Percentiles rank a stretch among this genome's conserved stretches.
These are phyloP conservation scores for Melipona beecheii DNA, from an alignment of 2,888 invertebrate species.

Conservation along the genomic window DNA sequence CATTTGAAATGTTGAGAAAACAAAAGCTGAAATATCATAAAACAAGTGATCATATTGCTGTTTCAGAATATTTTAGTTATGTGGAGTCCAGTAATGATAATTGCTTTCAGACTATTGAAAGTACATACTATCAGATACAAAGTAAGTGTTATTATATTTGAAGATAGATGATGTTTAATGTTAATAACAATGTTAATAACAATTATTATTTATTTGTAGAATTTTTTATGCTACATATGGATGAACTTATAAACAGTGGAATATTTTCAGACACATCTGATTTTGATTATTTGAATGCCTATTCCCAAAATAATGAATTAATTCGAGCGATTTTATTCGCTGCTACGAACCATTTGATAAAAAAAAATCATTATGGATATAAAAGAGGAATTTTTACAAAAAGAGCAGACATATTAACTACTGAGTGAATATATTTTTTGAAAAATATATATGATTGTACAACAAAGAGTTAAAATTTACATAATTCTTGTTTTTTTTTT, in stretches of 20 bases:
- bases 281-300: neutral
- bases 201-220: slow-evolving; percentile 82
- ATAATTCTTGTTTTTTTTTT: neutral
- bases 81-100: slow-evolving; percentile 50
- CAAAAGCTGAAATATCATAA: slow-evolving; percentile 85
- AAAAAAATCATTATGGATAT: slow-evolving; percentile 84
- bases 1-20: slow-evolving; percentile 85
- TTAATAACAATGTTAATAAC: neutral
- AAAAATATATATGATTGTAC: neutral
- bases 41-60: slow-evolving; percentile 88
- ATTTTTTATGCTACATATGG: slow-evolving; percentile 85
- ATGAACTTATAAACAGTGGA: slow-evolving; percentile 85
- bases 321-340: slow-evolving; percentile 86
- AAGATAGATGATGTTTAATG: neutral
- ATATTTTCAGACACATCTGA: slow-evolving; percentile 73
- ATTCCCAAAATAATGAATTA: slow-evolving; percentile 84
- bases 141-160: slow-evolving; percentile 15
- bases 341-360: slow-evolving; percentile 86
- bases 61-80: slow-evolving; percentile 86
- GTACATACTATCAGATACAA: accelerated
- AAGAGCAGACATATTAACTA: slow-evolving; percentile 83
- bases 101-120: accelerated
- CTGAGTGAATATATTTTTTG: slow-evolving; percentile 84
- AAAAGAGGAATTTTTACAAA: slow-evolving; percentile 86
- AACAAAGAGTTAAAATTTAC: neutral